Evolutionary conservation across 2,113 vertebrate genomes (phyloP).

Genomic region (Antennarius striatus): DNA sequence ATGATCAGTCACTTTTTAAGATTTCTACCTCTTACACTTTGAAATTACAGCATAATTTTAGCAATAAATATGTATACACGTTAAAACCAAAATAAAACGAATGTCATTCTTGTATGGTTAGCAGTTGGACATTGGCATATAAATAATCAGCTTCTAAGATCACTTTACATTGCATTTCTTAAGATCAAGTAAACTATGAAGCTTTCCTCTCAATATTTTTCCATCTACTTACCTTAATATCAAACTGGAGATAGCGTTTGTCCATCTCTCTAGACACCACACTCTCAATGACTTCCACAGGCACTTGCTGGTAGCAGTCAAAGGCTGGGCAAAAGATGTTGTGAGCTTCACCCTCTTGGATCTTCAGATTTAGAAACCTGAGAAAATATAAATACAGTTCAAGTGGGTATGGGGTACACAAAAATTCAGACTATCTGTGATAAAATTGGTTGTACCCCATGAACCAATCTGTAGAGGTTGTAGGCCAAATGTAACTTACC

Average conservation of each 20-base stretch:
- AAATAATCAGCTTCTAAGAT: neutral
- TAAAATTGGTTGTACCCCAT: neutral
- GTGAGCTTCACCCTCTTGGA: constrained; percentile 98
- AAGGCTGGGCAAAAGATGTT: constrained; percentile 98
- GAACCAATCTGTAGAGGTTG: neutral
- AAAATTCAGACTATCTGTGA: neutral
- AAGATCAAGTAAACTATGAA: neutral
- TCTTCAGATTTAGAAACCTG: constrained; percentile 98
- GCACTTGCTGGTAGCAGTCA: constrained; percentile 97
- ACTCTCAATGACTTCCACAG: constrained; percentile 98
- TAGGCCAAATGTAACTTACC: constrained; percentile 79
- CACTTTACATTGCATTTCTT: neutral
- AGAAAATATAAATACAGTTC: constrained; percentile 1
- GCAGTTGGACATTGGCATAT: neutral
- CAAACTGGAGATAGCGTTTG: constrained; percentile 95
- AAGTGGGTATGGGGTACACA: neutral
- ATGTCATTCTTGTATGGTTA: neutral
- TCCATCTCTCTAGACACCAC: constrained; percentile 99
- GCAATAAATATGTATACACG: too few relatives aligned
- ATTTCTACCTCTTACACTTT: neutral
- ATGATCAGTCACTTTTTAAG: neutral
- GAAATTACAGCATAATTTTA: neutral
- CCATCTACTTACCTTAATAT: constrained; percentile 89
- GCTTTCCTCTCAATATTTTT: neutral
- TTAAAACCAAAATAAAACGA: neutral